Evolutionary conservation across 37 sponge, comb jelly and placozoan genomes (phyloP).

Genomic region (Corticium candelabrum): DNA sequence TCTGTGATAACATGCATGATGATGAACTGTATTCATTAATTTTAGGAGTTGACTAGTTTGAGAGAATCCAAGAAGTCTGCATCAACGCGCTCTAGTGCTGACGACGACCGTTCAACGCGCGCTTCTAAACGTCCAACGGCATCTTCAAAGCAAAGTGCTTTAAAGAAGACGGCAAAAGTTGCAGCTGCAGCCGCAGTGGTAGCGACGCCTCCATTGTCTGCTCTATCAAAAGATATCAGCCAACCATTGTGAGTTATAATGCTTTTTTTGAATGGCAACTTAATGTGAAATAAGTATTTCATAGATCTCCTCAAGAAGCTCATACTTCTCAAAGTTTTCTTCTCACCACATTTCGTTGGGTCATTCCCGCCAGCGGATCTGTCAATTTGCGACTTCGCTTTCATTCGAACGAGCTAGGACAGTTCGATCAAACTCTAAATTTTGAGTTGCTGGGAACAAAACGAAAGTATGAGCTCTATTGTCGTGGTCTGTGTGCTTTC

Average conservation of each 20-base stretch:
- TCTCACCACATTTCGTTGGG: constrained; percentile 81
- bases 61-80: background rate
- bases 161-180: background rate
- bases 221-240: background rate
- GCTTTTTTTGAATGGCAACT: too few species aligned
- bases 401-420: constrained; percentile 66
- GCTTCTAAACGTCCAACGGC: background rate
- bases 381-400: constrained; percentile 56
- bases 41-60: too few species aligned
- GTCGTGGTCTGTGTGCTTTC: constrained; percentile 74
- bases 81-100: background rate
- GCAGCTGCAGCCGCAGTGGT: background rate
- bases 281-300: too few species aligned
- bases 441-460: constrained; percentile 90
- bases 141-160: background rate
- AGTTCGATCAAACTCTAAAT: constrained; percentile 77
- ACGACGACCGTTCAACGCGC: background rate
- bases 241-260: background rate
- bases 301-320: too few species aligned
- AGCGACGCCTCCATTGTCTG: background rate
- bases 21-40: too few species aligned
- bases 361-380: constrained; percentile 59
- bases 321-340: too few species aligned
- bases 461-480: constrained; percentile 77
- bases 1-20: too few species aligned